phyloP scores from a whole-genome alignment of 2,888 invertebrate genomes.

The Caradrina clavipalpis region DNA sequence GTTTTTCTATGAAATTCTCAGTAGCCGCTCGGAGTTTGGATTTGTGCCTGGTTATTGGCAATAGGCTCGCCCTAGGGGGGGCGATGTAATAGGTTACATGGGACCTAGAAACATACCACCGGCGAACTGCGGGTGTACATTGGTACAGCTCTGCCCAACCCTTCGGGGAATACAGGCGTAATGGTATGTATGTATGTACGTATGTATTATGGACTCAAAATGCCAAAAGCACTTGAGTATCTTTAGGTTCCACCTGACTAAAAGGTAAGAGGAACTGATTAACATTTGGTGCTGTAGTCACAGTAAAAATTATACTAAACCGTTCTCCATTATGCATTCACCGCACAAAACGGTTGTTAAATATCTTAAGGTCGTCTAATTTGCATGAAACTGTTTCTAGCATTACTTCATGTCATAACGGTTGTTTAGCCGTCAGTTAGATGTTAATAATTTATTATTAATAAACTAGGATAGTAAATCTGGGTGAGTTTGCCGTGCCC shows the following conservation, averaged over 20 bases:
- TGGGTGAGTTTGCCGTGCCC: neutral
- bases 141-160: too few species aligned
- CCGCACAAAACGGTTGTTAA: conserved; percentile 50
- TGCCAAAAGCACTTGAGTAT: conserved; percentile 17
- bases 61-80: too few species aligned
- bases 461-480: conserved; percentile 11
- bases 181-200: too few species aligned
- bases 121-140: too few species aligned
- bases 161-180: too few species aligned
- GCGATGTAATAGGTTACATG: too few species aligned
- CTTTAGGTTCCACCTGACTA: conserved; percentile 1
- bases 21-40: too few species aligned
- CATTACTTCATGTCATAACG: conserved; percentile 36
- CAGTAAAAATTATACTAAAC: conserved; percentile 42
- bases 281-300: conserved; percentile 10
- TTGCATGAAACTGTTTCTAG: conserved; percentile 57
- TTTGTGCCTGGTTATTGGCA: too few species aligned
- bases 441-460: conserved; percentile 13
- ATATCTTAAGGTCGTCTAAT: conserved; percentile 44
- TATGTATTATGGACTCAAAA: too few species aligned
- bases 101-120: too few species aligned
- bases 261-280: conserved; percentile 30
- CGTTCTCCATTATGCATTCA: conserved; percentile 54
- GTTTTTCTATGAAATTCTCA: too few species aligned
- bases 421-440: conserved; percentile 14